Evolutionary conservation across 2,113 vertebrate genomes (phyloP), one percentile per base, ranked within the genome.

Genomic region (Salminus brasiliensis): DNA sequence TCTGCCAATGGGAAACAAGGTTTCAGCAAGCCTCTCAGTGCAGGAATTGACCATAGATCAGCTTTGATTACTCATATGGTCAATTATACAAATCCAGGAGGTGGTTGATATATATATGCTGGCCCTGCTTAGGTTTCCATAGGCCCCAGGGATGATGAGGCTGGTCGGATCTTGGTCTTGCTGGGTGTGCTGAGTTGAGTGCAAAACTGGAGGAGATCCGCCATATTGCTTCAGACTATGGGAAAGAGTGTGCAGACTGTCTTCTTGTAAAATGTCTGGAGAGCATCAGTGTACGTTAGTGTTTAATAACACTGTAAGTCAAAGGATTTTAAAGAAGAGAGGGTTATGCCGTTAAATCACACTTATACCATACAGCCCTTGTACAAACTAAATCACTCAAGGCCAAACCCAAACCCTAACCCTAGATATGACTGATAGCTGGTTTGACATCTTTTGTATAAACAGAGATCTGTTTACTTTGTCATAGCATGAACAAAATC

Each of bases 261-360:
- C 32, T 25, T 43, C 34, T 63, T 74, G 72, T 77, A 30, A 68
- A 77, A 77, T 36, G 55, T 60, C 53, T 78, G 76, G 76, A 47
- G 53, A 78, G 65, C 55, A 62, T 78, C 39, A 55, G 21, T 21
- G 47, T 29, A 60, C 29, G 70, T 27, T 1, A 70, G 67, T 59
- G 67, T 57, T 69, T 78, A 55, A 43, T 59, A 68, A 47, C n/a
- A 34, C 21, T 66, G 34, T 27, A 57, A 77, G 53, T 49, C 15
- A 53, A 77, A 77, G 21, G 32, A 29, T n/a, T 66, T 34, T 21
- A 34, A 39, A n/a, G 32, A 3, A 30, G 34, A 67, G 4, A 23
- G 36, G n/a, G n/a, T n/a, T 76, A 32, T 67, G 30, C 47, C 10
- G 39, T 41, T 76, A 27, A 68, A 55, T n/a, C 25, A 41, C 32